Base-by-base conservation (phyloP, 92 coral and sea anemone genomes). In the Paramuricea clavata region DNA sequence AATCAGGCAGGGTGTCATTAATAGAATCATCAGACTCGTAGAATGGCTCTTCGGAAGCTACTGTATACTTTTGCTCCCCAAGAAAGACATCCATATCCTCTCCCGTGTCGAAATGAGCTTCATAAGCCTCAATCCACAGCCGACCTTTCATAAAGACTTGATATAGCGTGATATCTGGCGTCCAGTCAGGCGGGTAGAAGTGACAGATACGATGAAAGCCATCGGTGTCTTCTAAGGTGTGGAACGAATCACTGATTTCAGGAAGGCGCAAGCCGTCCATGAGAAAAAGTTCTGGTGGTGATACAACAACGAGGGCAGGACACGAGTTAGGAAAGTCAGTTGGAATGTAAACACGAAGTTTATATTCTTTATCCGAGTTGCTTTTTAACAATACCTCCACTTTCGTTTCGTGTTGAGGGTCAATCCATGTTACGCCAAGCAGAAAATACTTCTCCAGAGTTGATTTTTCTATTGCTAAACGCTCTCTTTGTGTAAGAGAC, bases 321-420 rank as follows among this genome's bases (percentile, higher is more conserved):
- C 93, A 91, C n/a, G 94, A 92, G 77, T 94, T 94, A 17, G 94
- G 98, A 49, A 83, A 94, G 73, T 94, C 98, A 7, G 33, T 16
- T n/a, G 94, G 94, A 26, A 94, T 49, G 64, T 82, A 83, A 32
- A 92, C 54, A 42, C 91, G 89, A 65, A 94, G 85, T 1, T 43
- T 86, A 74, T 94, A 94, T 60, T 78, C 78, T 31, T 75, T 88
- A 67, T 92, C 84, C 69, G 85, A 70, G 64, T 78, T 78, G 60
- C 94, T 92, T 6, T 86, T 86, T 85, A 92, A 76, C 56, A 49
- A 69, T 12, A 90, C 94, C 70, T 90, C 92, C 11, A 92, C 95
- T 50, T 83, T 88, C 26, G 95, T 85, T 41, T 87, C 69, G 12
- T n/a, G 91, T 85, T 60, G 85, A 85, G 94, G 95, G 77, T 93